Evolutionary conservation across 1,140 invertebrate genomes (phyloP), one percentile per base, ranked within the genome.

Genomic region (Andricus grossulariae): DNA sequence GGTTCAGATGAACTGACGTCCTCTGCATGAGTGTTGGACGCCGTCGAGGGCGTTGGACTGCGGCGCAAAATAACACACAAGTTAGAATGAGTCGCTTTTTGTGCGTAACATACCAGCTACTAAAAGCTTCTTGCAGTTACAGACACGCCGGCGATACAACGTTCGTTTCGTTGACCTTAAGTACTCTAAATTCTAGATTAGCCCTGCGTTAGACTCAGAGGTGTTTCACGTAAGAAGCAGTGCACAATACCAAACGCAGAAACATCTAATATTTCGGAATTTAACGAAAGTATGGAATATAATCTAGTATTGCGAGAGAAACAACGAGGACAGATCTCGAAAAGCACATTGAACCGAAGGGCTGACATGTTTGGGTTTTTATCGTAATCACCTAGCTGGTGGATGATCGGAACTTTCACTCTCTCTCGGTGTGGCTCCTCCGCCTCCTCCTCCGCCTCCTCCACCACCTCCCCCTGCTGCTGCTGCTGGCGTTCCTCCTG

Each of bases 371-470:
- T 87, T 89, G 84, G 87, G 90, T 90, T 84, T 87, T 89, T 89
- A 91, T 88, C 90, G 87, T 90, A 90, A 89, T 92, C 91, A 93
- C 93, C 93, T 93, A 92, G 91, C 89, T 88, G 93, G 92, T 82
- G 92, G 92, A 88, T 93, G 92, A 82, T 93, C 93, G 72, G 91
- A 91, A 88, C 90, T 91, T 89, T 93, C 93, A 86, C 91, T 92
- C 81, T 93, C 93, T 87, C 90, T 90, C 70, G 85, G 25, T 66
- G 60, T 87, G 73, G 82, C 84, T 72, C 77, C 79, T 66, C 52
- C 52, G 4, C 21, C 57, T 83, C 84, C 83, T 76, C 81, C 83
- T 76, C 81, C 76, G 82, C 81, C 79, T 74, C 72, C 72, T 82
- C 77, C 76, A 74, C 50, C 60, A 82, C 76, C 76, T 55, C 54